Evolutionary conservation across 2,888 invertebrate genomes (phyloP).

Genomic region (Nasonovia ribisnigri): DNA sequence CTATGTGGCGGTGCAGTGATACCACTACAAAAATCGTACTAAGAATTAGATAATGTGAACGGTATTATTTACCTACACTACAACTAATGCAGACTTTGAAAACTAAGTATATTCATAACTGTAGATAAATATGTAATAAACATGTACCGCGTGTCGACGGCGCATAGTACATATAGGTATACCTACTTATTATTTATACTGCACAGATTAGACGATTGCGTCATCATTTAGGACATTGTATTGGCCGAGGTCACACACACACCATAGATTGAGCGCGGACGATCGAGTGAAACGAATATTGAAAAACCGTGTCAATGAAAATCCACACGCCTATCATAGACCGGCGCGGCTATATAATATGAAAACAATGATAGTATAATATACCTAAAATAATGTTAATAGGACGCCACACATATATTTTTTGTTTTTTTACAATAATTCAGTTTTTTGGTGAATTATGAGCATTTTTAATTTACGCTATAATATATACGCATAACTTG

Average conservation of each 20-base stretch:
- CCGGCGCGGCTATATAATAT: background rate
- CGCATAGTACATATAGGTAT: background rate
- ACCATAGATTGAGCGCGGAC: background rate
- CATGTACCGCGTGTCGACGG: background rate
- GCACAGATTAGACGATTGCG: background rate
- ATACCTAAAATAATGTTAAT: too few relatives aligned
- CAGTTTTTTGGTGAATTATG: too few relatives aligned
- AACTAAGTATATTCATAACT: background rate
- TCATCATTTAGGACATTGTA: background rate
- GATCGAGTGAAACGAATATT: background rate
- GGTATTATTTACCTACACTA: too few relatives aligned
- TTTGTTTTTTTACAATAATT: too few relatives aligned
- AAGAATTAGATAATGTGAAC: background rate
- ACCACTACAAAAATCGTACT: background rate
- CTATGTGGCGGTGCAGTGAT: background rate
- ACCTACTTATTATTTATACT: background rate
- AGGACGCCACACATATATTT: too few relatives aligned
- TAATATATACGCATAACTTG: too few relatives aligned
- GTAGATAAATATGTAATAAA: background rate
- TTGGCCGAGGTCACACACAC: background rate
- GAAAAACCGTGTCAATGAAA: background rate
- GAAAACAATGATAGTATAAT: too few relatives aligned
- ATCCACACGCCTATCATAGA: background rate
- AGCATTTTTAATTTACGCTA: too few relatives aligned
- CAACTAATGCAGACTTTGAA: background rate